phyloP scores from a whole-genome alignment of 2,888 invertebrate species.

The Pediacus dermestoides region DNA sequence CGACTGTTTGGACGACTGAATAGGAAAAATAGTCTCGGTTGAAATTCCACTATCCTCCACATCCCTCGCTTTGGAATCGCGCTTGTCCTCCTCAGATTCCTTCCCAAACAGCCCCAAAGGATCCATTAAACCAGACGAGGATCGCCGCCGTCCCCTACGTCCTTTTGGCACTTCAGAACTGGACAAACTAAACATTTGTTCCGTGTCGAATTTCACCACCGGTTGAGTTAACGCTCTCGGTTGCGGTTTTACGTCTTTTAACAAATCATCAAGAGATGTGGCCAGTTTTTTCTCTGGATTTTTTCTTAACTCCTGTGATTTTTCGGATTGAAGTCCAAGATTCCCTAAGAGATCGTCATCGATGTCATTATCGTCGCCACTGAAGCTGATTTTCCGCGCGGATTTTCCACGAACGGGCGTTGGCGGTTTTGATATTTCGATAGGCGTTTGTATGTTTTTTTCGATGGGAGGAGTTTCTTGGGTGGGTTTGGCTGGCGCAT shows the following conservation, averaged over 20 bases:
- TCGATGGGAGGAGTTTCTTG: slow-evolving; percentile 7
- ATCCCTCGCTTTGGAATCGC: slow-evolving; percentile 14
- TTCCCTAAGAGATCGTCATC: slow-evolving; percentile 41
- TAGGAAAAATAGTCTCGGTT: not conserved
- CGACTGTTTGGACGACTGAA: too few species aligned
- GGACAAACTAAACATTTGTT: slow-evolving; percentile 1
- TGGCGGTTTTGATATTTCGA: slow-evolving; percentile 17
- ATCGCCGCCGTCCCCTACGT: slow-evolving; percentile 37
- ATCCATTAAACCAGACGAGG: slow-evolving; percentile 49
- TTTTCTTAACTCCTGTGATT: slow-evolving; percentile 15
- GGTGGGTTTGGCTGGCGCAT: slow-evolving; percentile 11
- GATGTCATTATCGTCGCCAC: too few species aligned
- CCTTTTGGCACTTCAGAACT: slow-evolving; percentile 27
- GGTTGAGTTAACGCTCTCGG: not conserved
- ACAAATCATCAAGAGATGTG: slow-evolving; percentile 40
- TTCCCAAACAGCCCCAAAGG: slow-evolving; percentile 52
- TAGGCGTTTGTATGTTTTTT: slow-evolving; percentile 10
- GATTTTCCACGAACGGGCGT: slow-evolving; percentile 12
- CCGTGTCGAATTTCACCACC: not conserved
- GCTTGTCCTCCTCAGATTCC: slow-evolving; percentile 11
- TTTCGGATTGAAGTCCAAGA: slow-evolving; percentile 27
- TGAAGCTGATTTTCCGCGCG: slow-evolving; percentile 38
- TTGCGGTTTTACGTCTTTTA: slow-evolving; percentile 36
- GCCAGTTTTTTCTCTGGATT: slow-evolving; percentile 32
- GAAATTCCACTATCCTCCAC: not conserved